Evolutionary conservation across 2,113 vertebrate species (phyloP), one percentile per base, ranked within the genome.

Genomic region (Bufo gargarizans): DNA sequence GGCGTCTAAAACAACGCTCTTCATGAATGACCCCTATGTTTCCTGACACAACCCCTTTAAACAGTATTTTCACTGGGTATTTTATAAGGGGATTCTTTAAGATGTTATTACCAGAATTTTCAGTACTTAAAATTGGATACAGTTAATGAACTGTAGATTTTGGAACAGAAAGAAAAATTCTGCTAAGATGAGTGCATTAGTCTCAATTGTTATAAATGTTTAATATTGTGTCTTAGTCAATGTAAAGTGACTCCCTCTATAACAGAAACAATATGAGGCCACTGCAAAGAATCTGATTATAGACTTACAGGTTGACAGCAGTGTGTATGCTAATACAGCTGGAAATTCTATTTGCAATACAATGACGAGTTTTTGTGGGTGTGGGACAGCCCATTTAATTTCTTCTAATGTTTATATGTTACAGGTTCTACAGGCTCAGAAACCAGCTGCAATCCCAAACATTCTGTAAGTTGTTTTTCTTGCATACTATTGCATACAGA

Each of bases 401-500:
- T 47, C 14, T 50, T 45, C 47, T 76, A 43, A 4, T 61, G 5
- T 47, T 65, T 49, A 65, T 6, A 47, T 65, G 56, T 82, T 82
- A 13, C n/a, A 82, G 80, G 17, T 6, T 82, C 80, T 82, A n/a
- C 20, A 4, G 20, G 59, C 45, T 82, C 58, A 12, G 80, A 43
- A 82, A 3, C 0, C 19, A 49, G 65, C 20, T 33, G n/a, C 20
- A 71, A 33, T 22, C 59, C 43, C 4, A 20, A 49, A 82, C 43
- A 82, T 82, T 19, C 59, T 6, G 80, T 82, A 49, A 82, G 80
- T 82, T 59, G 1, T 59, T 56, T 22, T 79, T 79, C 33, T 20
- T 58, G 17, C 45, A 33, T 6, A 10, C 20, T n/a, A 33, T 71
- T 71, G 13, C 67, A 33, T 33, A 33, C 33, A 1, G 33, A 33